A percentile compares a stretch with the other conserved stretches of the same genome.
phyloP scores from a whole-genome alignment of 2,797 vertebrate genomes.

The Crypturellus tataupa region DNA sequence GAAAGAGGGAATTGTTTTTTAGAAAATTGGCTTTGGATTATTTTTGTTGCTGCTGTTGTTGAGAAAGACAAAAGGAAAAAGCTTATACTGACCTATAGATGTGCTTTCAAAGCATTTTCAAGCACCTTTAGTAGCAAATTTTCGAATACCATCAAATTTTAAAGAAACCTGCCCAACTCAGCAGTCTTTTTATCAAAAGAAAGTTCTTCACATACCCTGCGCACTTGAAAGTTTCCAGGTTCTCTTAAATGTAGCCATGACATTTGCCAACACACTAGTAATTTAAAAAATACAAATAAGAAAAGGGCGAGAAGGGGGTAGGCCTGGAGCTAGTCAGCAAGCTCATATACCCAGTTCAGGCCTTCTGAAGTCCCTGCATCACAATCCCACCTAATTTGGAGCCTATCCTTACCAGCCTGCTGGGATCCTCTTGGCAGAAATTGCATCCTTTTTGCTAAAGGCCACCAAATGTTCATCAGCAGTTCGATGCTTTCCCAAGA shows the following conservation, averaged over 20 bases:
- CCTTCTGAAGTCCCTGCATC: constrained; percentile 55
- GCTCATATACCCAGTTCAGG: background rate
- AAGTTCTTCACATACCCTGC: background rate
- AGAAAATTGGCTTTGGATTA: background rate
- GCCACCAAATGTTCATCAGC: constrained; percentile 79
- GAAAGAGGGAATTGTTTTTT: background rate
- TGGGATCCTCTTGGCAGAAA: constrained; percentile 73
- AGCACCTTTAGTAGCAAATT: background rate
- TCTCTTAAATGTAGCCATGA: constrained; percentile 11
- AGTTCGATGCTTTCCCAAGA: constrained; percentile 64
- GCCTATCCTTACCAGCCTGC: constrained; percentile 56
- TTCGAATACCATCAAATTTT: background rate
- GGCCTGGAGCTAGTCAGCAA: background rate
- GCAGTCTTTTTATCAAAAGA: constrained; percentile 8
- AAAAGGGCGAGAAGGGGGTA: background rate
- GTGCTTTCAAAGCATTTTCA: background rate
- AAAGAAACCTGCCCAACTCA: background rate
- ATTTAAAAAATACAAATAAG: constrained; percentile 16
- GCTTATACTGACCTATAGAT: background rate
- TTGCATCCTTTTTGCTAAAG: constrained; percentile 64
- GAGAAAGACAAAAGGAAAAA: background rate
- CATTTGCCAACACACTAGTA: constrained; percentile 32
- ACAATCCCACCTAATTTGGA: constrained; percentile 70
- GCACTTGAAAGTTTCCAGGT: background rate
- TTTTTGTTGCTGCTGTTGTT: background rate